Percentiles rank a stretch among this genome's conserved stretches.
Conservation (phyloP, 2,888 invertebrate species). For the Agonopterix alstromeriana region DNA sequence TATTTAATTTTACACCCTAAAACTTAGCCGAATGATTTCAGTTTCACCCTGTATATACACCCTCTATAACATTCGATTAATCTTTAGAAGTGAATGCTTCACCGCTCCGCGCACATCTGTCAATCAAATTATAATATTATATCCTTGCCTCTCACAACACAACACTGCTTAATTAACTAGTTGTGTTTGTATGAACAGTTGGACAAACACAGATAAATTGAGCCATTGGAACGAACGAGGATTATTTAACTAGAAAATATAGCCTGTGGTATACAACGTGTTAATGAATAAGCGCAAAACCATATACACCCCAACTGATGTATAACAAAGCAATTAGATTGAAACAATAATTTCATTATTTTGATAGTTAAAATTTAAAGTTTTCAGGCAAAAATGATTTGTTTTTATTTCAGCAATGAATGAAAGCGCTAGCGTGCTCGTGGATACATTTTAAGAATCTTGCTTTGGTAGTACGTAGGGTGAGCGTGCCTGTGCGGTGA, state of each 20-base stretch:
- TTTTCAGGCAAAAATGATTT: too few relatives aligned
- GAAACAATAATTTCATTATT: too few relatives aligned
- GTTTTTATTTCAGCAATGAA: too few relatives aligned
- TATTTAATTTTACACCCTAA: not conserved
- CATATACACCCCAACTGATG: too few relatives aligned
- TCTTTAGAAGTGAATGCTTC: not conserved
- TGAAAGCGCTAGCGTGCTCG: too few relatives aligned
- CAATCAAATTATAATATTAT: not conserved
- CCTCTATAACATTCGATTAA: not conserved
- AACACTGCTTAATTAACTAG: slow-evolving; percentile 7
- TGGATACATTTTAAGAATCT: too few relatives aligned
- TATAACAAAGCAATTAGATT: too few relatives aligned
- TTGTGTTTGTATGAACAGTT: slow-evolving; percentile 8
- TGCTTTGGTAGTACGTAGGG: too few relatives aligned
- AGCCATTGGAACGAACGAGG: not conserved
- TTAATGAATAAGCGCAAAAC: too few relatives aligned
- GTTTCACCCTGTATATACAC: not conserved
- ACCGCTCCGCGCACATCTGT: too few relatives aligned
- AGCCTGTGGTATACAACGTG: not conserved
- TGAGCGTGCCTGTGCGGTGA: too few relatives aligned
- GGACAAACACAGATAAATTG: slow-evolving; percentile 8
- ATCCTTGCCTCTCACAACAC: not conserved
- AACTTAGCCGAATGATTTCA: not conserved
- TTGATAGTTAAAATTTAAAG: too few relatives aligned
- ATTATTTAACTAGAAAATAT: not conserved